Evolutionary conservation across 2,113 vertebrate genomes (phyloP).

Genomic region (Sialia sialis): DNA sequence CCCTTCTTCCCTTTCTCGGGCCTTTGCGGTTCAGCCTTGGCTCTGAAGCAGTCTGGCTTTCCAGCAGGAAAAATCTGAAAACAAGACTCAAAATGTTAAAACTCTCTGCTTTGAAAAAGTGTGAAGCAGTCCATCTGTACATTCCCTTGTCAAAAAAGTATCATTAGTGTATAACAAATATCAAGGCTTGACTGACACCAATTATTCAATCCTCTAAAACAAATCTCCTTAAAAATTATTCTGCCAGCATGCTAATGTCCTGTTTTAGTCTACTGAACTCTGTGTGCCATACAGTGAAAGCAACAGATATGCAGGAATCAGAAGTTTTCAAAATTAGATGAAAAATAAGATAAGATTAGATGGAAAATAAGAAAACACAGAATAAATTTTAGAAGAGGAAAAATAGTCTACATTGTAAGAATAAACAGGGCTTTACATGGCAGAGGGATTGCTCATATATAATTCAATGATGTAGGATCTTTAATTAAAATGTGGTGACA

Average conservation of each 20-base stretch:
- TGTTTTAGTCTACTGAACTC: not conserved
- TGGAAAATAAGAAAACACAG: not conserved
- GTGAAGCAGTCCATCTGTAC: not conserved
- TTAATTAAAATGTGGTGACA: slow-evolving; percentile 2
- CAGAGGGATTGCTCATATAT: not conserved
- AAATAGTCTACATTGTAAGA: not conserved
- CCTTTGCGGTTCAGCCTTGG: not conserved
- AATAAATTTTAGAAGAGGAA: not conserved
- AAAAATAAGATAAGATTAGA: no score
- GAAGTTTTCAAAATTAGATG: not conserved
- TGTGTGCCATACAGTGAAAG: not conserved
- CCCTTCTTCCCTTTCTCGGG: not conserved
- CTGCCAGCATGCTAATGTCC: not conserved
- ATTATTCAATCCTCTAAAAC: not conserved
- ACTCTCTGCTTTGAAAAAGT: not conserved
- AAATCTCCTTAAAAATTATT: not conserved
- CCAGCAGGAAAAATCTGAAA: not conserved
- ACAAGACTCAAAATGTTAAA: not conserved
- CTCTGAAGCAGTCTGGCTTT: not conserved
- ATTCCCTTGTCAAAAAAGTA: not conserved
- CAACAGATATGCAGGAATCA: not conserved
- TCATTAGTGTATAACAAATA: not conserved
- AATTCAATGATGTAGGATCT: not conserved
- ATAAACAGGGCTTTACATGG: not conserved
- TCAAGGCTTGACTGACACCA: not conserved